Base-by-base conservation (phyloP, 2,113 vertebrate species). In the Amazona guildingii region DNA sequence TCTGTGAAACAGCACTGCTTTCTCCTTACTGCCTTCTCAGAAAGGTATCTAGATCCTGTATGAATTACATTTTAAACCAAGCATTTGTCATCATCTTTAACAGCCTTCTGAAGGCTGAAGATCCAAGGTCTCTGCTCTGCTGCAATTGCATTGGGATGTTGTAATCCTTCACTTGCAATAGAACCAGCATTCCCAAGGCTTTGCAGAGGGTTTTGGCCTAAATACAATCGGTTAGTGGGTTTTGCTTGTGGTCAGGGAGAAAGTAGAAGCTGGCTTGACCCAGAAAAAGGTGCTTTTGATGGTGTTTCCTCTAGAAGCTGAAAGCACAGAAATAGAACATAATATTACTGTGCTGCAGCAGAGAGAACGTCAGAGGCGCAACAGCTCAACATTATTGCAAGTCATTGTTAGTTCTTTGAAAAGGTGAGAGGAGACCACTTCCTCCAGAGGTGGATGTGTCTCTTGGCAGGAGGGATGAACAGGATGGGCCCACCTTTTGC, bases 381-480 rank as follows among this genome's bases (percentile, higher is more conserved):
- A 81, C 15, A 46, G 25, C 46, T 78, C 3, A 0, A 14, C 4
- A 0, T 51, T 17, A 35, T 15, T 84, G n/a, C 6, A 52, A 57
- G 35, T 72, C 37, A 31, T 29, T 41, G 18, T 17, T 62, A 37
- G 17, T 13, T 25, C 39, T 72, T 37, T 54, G 54, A 51, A 66
- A 81, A 48, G 5, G 10, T 29, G 27, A 77, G 29, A 62, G 19
- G 11, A 77, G 19, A 59, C 2, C 10, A 7, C 16, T 57, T 74
- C 12, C 27, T 21, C 10, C 1, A 1, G 25, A 67, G 13, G 13
- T n/a, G 9, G 14, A 39, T n/a, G 1, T 16, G 17, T 70, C 43
- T 64, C 11, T 46, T 78, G 17, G 64, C 6, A 43, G 61, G 28
- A 54, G n/a, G 8, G 19, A 84, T 21, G 29, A 33, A 76, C 11